Conservation (phyloP, 2,888 invertebrate species). For the Cepaea hortensis region DNA sequence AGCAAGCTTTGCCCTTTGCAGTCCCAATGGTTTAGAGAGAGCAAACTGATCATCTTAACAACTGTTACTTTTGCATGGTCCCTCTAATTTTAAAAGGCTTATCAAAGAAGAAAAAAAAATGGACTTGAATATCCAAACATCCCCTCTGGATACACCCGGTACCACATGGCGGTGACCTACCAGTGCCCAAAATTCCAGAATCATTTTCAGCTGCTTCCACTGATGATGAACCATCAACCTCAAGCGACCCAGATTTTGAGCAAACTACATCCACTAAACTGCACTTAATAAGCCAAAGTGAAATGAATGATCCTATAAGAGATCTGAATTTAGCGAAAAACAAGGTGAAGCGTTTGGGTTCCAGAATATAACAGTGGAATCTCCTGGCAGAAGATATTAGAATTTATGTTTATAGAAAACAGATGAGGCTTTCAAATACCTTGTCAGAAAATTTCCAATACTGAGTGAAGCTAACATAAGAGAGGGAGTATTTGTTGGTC, state of each 20-base stretch:
- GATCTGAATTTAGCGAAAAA: neutral
- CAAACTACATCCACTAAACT: neutral
- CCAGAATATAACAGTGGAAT: constrained; percentile 5
- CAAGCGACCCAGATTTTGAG: neutral
- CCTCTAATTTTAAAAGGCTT: neutral
- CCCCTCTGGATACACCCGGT: neutral
- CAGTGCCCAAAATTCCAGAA: no score
- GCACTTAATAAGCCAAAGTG: neutral
- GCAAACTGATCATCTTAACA: no score
- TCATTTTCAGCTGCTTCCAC: neutral
- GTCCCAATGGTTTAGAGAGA: no score
- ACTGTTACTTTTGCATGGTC: neutral
- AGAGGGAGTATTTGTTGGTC: no score
- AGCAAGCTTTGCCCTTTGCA: neutral
- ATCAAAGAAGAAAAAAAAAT: neutral
- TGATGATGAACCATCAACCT: neutral
- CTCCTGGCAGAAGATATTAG: neutral
- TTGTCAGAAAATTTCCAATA: no score
- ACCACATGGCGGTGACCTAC: neutral
- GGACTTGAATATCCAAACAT: neutral
- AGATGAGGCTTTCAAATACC: no score
- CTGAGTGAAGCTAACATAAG: no score
- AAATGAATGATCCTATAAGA: neutral
- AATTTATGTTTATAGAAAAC: neutral
- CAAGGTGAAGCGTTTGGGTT: neutral